Percentiles rank a stretch among this genome's conserved stretches.
Evolutionary conservation across 2,888 invertebrate species (phyloP).

Genomic region (Chesias legatella): DNA sequence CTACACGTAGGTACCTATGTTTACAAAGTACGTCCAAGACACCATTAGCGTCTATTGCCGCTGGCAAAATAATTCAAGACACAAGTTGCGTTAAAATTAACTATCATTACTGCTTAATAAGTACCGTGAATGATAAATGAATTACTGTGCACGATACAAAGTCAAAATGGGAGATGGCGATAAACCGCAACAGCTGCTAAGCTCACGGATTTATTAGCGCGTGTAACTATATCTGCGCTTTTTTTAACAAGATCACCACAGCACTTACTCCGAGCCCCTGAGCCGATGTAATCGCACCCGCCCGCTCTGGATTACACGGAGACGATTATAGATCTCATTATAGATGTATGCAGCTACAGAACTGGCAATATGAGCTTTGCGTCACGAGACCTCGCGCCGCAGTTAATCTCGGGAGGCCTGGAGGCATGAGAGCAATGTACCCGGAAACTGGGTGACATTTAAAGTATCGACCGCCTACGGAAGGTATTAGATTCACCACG

Average conservation of each 20-base stretch:
- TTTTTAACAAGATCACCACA: conserved; percentile 17
- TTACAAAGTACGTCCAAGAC: conserved; percentile 8
- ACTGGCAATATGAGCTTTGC: conserved; percentile 15
- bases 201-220: conserved; percentile 10
- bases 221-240: conserved; percentile 13
- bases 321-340: conserved; percentile 28
- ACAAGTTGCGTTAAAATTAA: conserved; percentile 17
- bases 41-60: conserved; percentile 18
- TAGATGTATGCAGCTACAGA: conserved; percentile 23
- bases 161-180: conserved; percentile 8
- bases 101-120: conserved; percentile 17
- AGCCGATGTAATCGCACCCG: conserved; percentile 22
- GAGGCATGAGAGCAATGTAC: conserved; percentile 38
- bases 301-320: conserved; percentile 17
- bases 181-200: conserved; percentile 2
- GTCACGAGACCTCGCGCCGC: conserved; percentile 20
- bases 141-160: conserved; percentile 11
- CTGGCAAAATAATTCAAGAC: conserved; percentile 17
- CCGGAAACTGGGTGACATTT: conserved; percentile 64
- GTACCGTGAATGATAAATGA: conserved; percentile 8
- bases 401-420: conserved; percentile 26
- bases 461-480: conserved; percentile 51
- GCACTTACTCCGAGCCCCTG: conserved; percentile 13
- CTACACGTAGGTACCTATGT: background rate
- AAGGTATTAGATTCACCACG: conserved; percentile 40